Evolutionary conservation across 1,140 invertebrate species (phyloP).

Genomic region (Meloidogyne floridensis): DNA sequence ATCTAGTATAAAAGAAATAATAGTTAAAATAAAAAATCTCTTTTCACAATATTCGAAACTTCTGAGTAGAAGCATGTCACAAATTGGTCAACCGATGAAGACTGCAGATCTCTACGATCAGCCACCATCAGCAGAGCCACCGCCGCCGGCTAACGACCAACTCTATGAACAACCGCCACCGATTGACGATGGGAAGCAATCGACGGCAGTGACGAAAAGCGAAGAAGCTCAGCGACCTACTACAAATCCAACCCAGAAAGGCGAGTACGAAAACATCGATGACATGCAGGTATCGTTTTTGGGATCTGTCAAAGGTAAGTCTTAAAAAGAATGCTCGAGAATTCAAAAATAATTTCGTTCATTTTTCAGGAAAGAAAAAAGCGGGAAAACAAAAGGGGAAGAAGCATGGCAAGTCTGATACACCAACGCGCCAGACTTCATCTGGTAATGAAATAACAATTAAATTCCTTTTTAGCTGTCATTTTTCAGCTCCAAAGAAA

Average conservation of each 20-base stretch:
- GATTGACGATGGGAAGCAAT: no score
- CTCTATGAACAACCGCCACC: no score
- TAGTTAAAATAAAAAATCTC: no score
- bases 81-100: no score
- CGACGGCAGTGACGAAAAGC: no score
- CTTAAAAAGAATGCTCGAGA: neutral
- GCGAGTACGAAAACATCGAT: no score
- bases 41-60: neutral
- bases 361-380: neutral
- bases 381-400: neutral
- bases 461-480: neutral
- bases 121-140: no score
- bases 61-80: neutral
- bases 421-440: neutral
- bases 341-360: neutral
- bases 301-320: neutral
- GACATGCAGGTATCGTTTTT: neutral
- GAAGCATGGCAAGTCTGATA: neutral
- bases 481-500: neutral
- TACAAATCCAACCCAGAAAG: no score
- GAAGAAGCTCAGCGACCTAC: no score
- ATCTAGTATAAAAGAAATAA: no score
- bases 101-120: no score
- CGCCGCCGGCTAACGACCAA: no score
- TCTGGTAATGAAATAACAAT: neutral